Evolutionary conservation across 2,113 vertebrate genomes (phyloP), one percentile per base, ranked within the genome.

Genomic region (Lepidothrix coronata): DNA sequence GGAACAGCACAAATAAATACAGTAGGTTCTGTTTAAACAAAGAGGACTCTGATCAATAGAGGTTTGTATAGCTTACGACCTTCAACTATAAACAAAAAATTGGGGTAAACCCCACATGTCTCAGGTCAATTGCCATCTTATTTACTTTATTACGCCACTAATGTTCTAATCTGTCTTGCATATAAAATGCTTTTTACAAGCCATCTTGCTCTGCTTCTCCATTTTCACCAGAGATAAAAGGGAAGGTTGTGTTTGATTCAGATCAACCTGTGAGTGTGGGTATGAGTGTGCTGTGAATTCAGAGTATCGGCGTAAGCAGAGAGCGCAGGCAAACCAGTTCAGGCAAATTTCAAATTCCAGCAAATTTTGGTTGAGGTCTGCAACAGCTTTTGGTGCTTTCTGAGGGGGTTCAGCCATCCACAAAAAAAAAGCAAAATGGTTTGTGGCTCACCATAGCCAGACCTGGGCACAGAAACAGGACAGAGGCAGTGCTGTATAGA

Each of bases 21-120:
- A 98, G 98, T 98, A 98, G 98, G 97, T 98, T 97, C 94, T 97
- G 89, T 98, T 98, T 98, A 98, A 98, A 98, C 97, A 98, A 98
- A 98, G 93, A 93, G 90, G 96, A 92, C 95, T 97, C 96, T 97
- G 97, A 98, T 98, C 98, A 98, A 98, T 98, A 97, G 97, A 95
- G 97, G 97, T 98, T 98, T 98, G 97, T 97, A 94, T 98, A 97
- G 97, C 98, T 98, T 97, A 96, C 24, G 97, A 98, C 98, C 97
- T 98, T 97, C 97, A 95, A 96, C 96, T 96, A 92, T 97, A 98
- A 97, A 97, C 98, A 98, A 96, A 98, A 97, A 97, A 95, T 96
- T 85, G 98, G 93, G 95, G 97, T 97, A 97, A 98, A 98, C 97
- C 97, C 97, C 97, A 97, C 97, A 97, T 95, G 94, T 97, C 95